phyloP scores from a whole-genome alignment of 2,888 invertebrate species.

The Orchestes rusci region DNA sequence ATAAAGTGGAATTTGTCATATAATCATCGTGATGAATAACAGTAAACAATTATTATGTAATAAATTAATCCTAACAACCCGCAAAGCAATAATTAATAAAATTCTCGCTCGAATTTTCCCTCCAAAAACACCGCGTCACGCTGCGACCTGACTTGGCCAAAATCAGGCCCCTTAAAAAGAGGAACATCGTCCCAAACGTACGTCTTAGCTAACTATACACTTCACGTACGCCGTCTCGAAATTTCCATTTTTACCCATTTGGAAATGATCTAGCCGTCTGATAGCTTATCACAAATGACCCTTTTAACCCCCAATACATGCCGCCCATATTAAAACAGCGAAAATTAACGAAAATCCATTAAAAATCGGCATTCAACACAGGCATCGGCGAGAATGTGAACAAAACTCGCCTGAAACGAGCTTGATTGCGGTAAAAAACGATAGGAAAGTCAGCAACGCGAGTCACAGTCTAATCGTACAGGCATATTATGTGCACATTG shows the following conservation, averaged over 20 bases:
- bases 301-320: constrained; percentile 7
- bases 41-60: too few species aligned
- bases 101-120: constrained; percentile 42
- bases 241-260: constrained; percentile 28
- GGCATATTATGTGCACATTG: background rate
- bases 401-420: too few species aligned
- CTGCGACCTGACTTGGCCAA: constrained; percentile 31
- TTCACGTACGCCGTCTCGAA: constrained; percentile 33
- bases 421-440: too few species aligned
- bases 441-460: too few species aligned
- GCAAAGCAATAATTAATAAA: too few species aligned
- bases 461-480: constrained; percentile 40
- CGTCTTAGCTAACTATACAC: constrained; percentile 29
- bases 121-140: constrained; percentile 39
- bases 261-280: constrained; percentile 7
- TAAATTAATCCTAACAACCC: too few species aligned
- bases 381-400: too few species aligned
- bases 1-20: too few species aligned
- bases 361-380: constrained; percentile 5
- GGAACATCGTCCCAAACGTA: constrained; percentile 34
- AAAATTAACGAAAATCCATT: constrained; percentile 11
- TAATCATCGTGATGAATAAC: too few species aligned
- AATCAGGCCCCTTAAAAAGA: constrained; percentile 31
- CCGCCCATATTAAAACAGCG: background rate
- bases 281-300: constrained; percentile 13